Conservation (phyloP, 2,113 vertebrate species). For the Sigmodon hispidus region DNA sequence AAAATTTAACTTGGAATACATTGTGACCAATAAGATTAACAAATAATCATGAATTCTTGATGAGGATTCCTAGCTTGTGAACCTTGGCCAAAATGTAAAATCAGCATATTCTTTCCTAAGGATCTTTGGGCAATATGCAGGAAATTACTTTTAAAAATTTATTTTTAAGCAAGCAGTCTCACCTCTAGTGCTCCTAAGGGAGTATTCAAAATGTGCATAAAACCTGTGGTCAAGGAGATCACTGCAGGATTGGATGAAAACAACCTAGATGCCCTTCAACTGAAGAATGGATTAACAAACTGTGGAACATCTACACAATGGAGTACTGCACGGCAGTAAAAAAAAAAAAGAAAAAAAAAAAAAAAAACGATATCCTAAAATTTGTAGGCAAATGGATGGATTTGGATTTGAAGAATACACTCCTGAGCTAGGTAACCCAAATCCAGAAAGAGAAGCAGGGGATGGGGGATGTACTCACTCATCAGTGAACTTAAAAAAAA, state of each 20-base stretch:
- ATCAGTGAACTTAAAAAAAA: too few species aligned
- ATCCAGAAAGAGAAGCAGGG: too few species aligned
- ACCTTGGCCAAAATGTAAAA: constrained; percentile 43
- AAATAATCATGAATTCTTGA: constrained; percentile 2
- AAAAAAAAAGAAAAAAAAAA: too few species aligned
- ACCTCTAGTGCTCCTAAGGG: background rate
- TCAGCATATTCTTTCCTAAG: background rate
- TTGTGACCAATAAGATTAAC: background rate
- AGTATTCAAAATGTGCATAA: constrained; percentile 27
- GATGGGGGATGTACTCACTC: too few species aligned
- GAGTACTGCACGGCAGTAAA: too few species aligned
- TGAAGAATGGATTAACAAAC: too few species aligned
- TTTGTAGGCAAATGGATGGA: too few species aligned
- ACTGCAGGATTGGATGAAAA: constrained; percentile 5
- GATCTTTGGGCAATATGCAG: background rate
- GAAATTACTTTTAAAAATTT: constrained; percentile 5
- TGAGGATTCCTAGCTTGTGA: constrained; percentile 7
- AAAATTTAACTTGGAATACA: background rate
- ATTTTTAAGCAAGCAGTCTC: background rate
- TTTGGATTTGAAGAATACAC: too few species aligned
- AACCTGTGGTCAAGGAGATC: background rate
- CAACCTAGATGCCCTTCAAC: too few species aligned
- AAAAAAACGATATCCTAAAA: too few species aligned
- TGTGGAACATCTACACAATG: too few species aligned
- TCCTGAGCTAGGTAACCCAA: too few species aligned